Evolutionary conservation across 2,113 vertebrate species (phyloP).

Genomic region (Crotalus tigris): DNA sequence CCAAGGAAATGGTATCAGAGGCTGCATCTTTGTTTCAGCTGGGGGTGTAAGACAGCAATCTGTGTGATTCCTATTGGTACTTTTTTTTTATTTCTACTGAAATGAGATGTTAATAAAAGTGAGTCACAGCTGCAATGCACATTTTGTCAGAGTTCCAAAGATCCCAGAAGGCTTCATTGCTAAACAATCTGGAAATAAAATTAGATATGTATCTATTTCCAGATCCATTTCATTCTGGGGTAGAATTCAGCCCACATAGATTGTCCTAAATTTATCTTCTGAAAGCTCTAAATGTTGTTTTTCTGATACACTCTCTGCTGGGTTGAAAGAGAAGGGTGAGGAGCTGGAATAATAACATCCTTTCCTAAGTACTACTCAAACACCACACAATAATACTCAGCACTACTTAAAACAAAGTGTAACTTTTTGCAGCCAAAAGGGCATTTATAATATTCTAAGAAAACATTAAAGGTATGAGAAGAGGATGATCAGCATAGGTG

Average conservation of each 20-base stretch:
- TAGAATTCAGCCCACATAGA: neutral
- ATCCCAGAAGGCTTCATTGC: neutral
- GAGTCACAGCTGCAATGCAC: neutral
- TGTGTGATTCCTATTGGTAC: neutral
- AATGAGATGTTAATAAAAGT: neutral
- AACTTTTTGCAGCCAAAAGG: neutral
- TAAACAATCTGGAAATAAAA: neutral
- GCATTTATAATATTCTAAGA: neutral
- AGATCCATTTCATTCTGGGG: neutral
- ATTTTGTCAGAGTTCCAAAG: neutral
- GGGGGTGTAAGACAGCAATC: neutral
- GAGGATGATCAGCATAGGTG: neutral
- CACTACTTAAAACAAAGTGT: neutral
- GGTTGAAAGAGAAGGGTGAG: neutral
- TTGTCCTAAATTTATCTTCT: neutral
- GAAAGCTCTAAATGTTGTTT: neutral
- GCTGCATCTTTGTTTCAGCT: neutral
- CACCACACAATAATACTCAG: neutral
- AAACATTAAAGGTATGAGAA: neutral
- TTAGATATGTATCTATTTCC: neutral
- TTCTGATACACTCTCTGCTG: neutral
- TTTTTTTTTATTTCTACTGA: neutral
- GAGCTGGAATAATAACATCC: neutral
- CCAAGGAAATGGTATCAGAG: neutral
- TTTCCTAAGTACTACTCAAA: neutral